Conservation (phyloP, 2,888 invertebrate species). For the Phortica okadai region DNA sequence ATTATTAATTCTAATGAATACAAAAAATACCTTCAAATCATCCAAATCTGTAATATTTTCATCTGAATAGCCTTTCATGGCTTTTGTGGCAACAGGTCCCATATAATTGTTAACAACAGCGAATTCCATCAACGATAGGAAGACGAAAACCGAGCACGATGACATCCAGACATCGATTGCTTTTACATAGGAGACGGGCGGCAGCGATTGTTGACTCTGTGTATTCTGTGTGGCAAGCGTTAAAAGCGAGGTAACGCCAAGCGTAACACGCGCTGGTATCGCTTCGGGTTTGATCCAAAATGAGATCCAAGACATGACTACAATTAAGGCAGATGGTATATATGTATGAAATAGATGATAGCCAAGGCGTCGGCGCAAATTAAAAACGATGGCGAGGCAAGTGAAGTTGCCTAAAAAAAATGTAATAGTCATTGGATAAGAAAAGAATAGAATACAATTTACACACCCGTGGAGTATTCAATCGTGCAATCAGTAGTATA, state of each 20-base stretch:
- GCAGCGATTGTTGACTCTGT: conserved; percentile 91
- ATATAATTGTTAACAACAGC: conserved; percentile 92
- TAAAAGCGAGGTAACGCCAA: conserved; percentile 91
- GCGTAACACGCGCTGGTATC: conserved; percentile 91
- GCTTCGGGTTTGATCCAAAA: conserved; percentile 97
- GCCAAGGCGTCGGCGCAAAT: conserved; percentile 87
- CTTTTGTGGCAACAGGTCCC: conserved; percentile 91
- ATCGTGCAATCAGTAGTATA: conserved; percentile 94
- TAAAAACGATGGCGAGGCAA: conserved; percentile 92
- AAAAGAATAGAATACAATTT: background rate
- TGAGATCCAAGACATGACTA: conserved; percentile 97
- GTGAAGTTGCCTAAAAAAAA: conserved; percentile 88
- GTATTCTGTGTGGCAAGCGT: conserved; percentile 95
- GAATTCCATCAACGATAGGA: conserved; percentile 92
- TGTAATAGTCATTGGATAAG: background rate
- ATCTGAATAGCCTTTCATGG: conserved; percentile 93
- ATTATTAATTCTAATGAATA: background rate
- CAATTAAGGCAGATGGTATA: conserved; percentile 93
- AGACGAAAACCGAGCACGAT: conserved; percentile 93
- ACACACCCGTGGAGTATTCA: conserved; percentile 87
- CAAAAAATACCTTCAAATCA: conserved; percentile 83
- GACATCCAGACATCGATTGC: conserved; percentile 97
- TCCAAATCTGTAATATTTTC: conserved; percentile 87
- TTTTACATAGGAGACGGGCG: conserved; percentile 94
- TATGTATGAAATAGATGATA: conserved; percentile 95